Base-by-base conservation (phyloP, 2,888 invertebrate species). In the Seira sanloemensis region DNA sequence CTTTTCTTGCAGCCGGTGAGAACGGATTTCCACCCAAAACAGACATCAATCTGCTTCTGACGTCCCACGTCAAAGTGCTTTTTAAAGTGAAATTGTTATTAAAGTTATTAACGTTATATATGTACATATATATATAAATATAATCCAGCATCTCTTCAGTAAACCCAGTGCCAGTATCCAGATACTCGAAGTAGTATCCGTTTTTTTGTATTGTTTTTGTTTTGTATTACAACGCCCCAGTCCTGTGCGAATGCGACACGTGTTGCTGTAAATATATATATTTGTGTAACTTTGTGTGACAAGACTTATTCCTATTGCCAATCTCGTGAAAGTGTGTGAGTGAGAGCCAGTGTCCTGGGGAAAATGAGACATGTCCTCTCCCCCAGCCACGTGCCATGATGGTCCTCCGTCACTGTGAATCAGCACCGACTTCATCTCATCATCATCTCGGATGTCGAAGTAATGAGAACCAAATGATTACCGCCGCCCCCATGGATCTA, bases 311-410 rank as follows among this genome's bases (percentile, higher is more conserved):
- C n/a, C n/a, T n/a, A n/a, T n/a, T n/a, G n/a, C n/a, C n/a, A n/a
- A n/a, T n/a, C n/a, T n/a, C n/a, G n/a, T n/a, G n/a, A n/a, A n/a
- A n/a, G n/a, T n/a, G n/a, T n/a, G n/a, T n/a, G n/a, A n/a, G n/a
- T n/a, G n/a, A n/a, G n/a, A n/a, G n/a, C n/a, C n/a, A n/a, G n/a
- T n/a, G n/a, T n/a, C n/a, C n/a, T n/a, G n/a, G n/a, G n/a, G n/a
- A n/a, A n/a, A n/a, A n/a, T n/a, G n/a, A n/a, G n/a, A n/a, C n/a
- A n/a, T n/a, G n/a, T n/a, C n/a, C n/a, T n/a, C n/a, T n/a, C n/a
- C n/a, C n/a, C n/a, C n/a, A n/a, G n/a, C n/a, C n/a, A n/a, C 76
- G 89, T 89, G 89, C 88, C 87, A 89, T 89, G 89, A 89, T 89
- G 89, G 89, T 89, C 77, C 82, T 89, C 87, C 83, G 89, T 84